Evolutionary conservation across 2,888 invertebrate species (phyloP), one percentile per base, ranked within the genome.

Genomic region (Dendrolimus houi): DNA sequence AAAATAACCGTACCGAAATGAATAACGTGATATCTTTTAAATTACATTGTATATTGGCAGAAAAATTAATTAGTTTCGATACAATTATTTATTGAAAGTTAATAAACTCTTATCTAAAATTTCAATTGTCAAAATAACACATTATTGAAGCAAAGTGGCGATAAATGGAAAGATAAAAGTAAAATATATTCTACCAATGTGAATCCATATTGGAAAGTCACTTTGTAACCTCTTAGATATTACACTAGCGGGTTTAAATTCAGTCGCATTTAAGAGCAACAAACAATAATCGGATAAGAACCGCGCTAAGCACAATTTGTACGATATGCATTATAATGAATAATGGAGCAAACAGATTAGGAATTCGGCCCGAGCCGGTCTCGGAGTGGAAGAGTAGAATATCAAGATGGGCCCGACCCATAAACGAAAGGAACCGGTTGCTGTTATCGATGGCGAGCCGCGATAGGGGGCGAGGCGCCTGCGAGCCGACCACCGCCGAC

Each of bases 391-490:
- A 59, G 59, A 63, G 65, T 69, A 61, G 69, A 70, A 75, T 74
- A 74, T 73, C 74, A 70, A 72, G 74, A 71, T 75, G 74, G 72
- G 68, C 17, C 67, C 76, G 77, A 77, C 71, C 79, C 79, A 82
- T 85, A 86, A 84, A 85, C 84, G 86, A 86, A 86, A 83, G 66
- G 76, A 81, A 87, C 88, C 87, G 87, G 87, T 87, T 83, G 67
- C 71, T 70, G 71, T 81, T 81, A 86, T 87, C 86, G 89, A 90
- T 90, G 87, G 86, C 85, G 79, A 83, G 85, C 79, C 81, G 81
- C 84, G 88, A 89, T 89, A 88, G 78, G 84, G 80, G 79, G 79
- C 78, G 74, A 74, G 87, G 87, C 88, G 87, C 87, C 87, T 80
- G 79, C 76, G 71, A 71, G 82, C 73, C 85, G 85, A 82, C 86